Evolutionary conservation across 2,113 vertebrate species (phyloP).

Genomic region (Leptosomus discolor): DNA sequence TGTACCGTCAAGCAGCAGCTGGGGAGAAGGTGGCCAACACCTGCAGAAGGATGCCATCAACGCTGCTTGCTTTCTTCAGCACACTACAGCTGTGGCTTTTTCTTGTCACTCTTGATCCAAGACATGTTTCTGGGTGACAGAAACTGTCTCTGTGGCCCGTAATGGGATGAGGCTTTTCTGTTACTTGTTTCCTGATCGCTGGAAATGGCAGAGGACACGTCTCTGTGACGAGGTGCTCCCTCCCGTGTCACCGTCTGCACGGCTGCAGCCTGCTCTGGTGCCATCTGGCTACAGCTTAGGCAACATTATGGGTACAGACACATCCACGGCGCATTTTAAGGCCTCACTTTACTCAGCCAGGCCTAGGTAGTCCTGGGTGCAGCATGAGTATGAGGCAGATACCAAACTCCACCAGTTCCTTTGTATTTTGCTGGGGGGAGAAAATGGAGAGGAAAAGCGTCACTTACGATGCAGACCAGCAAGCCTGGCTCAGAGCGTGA

Average conservation of each 20-base stretch:
- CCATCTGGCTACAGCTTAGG: background rate
- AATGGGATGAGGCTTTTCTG: background rate
- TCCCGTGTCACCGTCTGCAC: background rate
- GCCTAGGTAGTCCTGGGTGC: background rate
- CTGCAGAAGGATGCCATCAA: background rate
- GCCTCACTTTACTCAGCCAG: background rate
- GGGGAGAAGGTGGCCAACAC: background rate
- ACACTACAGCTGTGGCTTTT: background rate
- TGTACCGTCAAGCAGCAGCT: background rate
- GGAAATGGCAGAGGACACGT: background rate
- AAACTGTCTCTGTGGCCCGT: background rate
- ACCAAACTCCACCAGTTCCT: background rate
- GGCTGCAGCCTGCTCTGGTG: background rate
- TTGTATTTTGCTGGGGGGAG: background rate
- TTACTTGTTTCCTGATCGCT: background rate
- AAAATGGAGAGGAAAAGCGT: background rate
- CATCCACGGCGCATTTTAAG: background rate
- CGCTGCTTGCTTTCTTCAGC: background rate
- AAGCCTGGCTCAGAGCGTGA: background rate
- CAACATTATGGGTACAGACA: accelerated
- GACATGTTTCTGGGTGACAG: background rate
- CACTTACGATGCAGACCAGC: background rate
- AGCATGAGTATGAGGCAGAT: background rate
- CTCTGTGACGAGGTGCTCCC: background rate
- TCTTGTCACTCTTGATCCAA: background rate